These are phyloP conservation scores for Melanostigma gelatinosum DNA, from an alignment of 2,113 vertebrate genomes.

Conservation along the genomic window DNA sequence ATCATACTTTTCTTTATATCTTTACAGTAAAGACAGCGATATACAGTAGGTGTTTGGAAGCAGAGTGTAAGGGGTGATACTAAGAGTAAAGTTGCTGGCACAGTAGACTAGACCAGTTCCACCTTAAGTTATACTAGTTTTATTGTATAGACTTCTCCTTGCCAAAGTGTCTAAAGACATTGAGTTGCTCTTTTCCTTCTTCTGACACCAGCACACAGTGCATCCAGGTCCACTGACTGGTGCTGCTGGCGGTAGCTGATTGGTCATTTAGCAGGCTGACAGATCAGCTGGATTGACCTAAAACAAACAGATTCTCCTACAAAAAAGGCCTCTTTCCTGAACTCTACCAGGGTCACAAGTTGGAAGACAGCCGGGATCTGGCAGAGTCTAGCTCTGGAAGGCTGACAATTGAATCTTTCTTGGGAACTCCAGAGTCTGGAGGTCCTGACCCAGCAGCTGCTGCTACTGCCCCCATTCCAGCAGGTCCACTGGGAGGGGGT, in stretches of 20 bases:
- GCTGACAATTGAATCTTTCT: constrained; percentile 89
- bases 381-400: constrained; percentile 90
- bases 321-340: constrained; percentile 80
- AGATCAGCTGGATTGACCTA: constrained; percentile 70
- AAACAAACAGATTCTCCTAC: constrained; percentile 75
- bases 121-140: constrained; percentile 76
- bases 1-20: constrained; percentile 78
- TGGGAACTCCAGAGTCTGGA: constrained; percentile 85
- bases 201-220: constrained; percentile 71
- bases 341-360: constrained; percentile 92
- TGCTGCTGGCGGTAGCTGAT: constrained; percentile 63
- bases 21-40: constrained; percentile 83
- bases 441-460: constrained; percentile 74
- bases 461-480: constrained; percentile 70
- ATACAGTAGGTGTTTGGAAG: constrained; percentile 82
- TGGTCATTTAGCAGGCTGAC: constrained; percentile 67
- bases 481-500: constrained; percentile 69
- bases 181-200: constrained; percentile 72
- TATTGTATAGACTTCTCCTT: constrained; percentile 73
- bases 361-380: constrained; percentile 94
- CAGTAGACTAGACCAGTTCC: constrained; percentile 75
- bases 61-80: constrained; percentile 80
- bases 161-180: constrained; percentile 66
- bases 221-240: constrained; percentile 66
- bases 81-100: constrained; percentile 81